phyloP scores from a whole-genome alignment of 2,113 vertebrate species.

The Micromys minutus region DNA sequence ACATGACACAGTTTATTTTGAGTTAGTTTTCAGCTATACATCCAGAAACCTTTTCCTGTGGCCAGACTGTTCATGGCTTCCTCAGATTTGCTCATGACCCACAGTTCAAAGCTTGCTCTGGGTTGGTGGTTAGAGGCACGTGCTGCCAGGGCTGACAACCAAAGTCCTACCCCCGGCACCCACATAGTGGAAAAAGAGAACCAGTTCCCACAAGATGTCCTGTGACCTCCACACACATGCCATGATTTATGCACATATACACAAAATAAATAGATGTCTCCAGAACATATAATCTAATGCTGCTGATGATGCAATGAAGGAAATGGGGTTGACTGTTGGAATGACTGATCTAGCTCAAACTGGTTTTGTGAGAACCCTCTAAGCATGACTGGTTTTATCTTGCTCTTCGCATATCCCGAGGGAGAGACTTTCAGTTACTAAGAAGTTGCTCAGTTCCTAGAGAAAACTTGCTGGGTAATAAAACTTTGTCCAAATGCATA shows the following conservation, averaged over 20 bases:
- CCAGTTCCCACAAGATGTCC: background rate
- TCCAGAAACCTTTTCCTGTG: background rate
- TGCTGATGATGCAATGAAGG: background rate
- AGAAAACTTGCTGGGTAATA: background rate
- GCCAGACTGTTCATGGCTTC: background rate
- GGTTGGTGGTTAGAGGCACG: background rate
- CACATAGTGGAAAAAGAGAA: background rate
- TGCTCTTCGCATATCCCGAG: background rate
- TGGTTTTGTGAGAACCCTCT: background rate
- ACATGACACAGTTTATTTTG: background rate
- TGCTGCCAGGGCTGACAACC: background rate
- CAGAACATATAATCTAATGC: background rate
- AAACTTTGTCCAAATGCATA: background rate
- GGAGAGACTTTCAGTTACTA: background rate
- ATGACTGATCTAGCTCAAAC: background rate
- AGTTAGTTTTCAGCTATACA: background rate
- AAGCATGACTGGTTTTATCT: background rate
- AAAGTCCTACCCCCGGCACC: background rate
- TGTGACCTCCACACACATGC: background rate
- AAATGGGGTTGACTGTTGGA: background rate
- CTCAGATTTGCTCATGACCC: background rate
- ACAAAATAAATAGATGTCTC: background rate
- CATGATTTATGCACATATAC: background rate
- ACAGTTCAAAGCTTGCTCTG: background rate
- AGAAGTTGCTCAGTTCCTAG: slow-evolving; percentile 22